phyloP scores from a whole-genome alignment of 2,113 vertebrate genomes.

The Panurus biarmicus region DNA sequence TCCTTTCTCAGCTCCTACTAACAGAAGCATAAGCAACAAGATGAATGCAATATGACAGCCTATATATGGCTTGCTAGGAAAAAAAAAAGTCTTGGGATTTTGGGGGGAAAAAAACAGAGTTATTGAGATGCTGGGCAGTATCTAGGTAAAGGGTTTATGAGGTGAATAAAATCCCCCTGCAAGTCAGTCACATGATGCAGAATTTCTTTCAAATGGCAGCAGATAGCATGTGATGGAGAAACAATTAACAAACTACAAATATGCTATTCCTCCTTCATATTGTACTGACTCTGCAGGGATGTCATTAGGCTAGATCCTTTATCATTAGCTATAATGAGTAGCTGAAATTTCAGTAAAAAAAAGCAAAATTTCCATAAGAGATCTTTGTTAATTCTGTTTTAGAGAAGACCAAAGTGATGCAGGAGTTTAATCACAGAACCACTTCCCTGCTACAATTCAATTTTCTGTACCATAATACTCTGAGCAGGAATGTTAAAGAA shows the following conservation, averaged over 20 bases:
- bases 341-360: background rate
- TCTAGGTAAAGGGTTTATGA: background rate
- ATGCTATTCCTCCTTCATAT: background rate
- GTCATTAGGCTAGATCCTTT: background rate
- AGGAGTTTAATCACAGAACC: background rate
- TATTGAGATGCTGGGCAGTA: background rate
- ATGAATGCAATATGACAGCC: background rate
- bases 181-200: background rate
- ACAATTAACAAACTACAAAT: background rate
- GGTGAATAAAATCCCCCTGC: background rate
- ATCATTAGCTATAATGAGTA: background rate
- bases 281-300: background rate
- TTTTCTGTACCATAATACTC: background rate
- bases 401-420: background rate
- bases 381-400: background rate
- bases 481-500: background rate
- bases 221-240: background rate
- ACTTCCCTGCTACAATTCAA: background rate
- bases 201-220: background rate
- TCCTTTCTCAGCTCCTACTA: background rate
- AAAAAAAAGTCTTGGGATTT: background rate
- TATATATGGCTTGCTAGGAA: background rate
- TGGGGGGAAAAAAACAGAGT: rapidly evolving
- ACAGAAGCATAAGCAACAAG: background rate
- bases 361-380: background rate